Conservation (phyloP, 2,113 vertebrate genomes). For the Gymnarchus niloticus region DNA sequence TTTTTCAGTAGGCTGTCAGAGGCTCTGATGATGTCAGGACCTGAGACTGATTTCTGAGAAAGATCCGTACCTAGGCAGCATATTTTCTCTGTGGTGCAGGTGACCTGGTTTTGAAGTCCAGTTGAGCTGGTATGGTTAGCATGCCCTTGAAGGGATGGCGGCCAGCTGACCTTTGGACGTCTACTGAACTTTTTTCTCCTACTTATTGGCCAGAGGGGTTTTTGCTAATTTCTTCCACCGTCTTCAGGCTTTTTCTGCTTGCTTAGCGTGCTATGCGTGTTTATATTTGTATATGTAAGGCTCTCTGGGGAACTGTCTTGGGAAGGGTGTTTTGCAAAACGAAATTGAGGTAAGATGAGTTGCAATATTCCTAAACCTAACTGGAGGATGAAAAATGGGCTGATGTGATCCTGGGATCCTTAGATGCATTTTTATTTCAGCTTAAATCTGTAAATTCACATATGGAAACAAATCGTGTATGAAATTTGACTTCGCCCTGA, state of each 20-base stretch:
- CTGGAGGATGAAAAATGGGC: neutral
- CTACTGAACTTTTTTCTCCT: neutral
- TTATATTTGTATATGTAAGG: neutral
- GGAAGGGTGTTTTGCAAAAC: neutral
- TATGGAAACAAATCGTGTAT: neutral
- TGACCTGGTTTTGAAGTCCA: neutral
- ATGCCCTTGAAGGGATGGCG: neutral
- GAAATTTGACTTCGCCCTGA: neutral
- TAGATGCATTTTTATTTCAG: neutral
- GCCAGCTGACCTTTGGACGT: neutral
- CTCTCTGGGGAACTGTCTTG: no score
- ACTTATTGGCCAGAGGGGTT: neutral
- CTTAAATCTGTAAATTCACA: conserved; percentile 15
- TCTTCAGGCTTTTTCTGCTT: neutral
- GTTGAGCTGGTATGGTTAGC: neutral
- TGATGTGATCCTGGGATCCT: neutral
- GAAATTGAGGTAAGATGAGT: neutral
- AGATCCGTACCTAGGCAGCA: neutral
- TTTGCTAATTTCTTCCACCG: neutral
- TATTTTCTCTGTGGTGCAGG: neutral
- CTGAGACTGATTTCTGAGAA: neutral
- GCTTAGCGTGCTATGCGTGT: neutral
- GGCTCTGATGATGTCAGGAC: neutral
- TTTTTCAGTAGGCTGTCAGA: neutral
- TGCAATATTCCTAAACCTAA: neutral